Evolutionary conservation across 2,797 vertebrate genomes (phyloP).

Genomic region (Arctocebus calabarensis): DNA sequence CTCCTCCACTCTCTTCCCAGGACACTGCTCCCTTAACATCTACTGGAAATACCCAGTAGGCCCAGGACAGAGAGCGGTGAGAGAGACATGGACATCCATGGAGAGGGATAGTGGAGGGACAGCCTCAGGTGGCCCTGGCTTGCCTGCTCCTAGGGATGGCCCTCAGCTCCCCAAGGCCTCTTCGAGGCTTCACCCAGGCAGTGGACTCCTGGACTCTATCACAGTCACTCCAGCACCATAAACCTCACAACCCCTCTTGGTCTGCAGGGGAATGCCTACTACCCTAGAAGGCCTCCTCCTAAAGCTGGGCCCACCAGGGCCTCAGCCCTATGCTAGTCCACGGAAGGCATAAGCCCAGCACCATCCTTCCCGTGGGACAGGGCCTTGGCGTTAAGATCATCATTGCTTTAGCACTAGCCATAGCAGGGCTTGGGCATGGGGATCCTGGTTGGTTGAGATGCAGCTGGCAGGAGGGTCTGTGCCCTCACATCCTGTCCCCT

Average conservation of each 20-base stretch:
- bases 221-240: accelerated
- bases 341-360: accelerated
- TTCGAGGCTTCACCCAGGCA: background rate
- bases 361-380: background rate
- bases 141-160: background rate
- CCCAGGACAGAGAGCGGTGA: background rate
- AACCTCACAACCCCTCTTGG: too few relatives aligned
- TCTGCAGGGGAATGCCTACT: background rate
- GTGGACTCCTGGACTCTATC: too few relatives aligned
- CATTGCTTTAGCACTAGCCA: background rate
- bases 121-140: background rate
- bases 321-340: accelerated
- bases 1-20: background rate
- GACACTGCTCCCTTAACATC: background rate
- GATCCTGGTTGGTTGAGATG: too few relatives aligned
- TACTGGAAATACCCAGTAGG: background rate
- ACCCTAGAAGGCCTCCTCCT: background rate
- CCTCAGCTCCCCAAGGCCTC: background rate
- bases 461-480: accelerated
- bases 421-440: background rate
- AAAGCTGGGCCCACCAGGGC: background rate
- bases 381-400: accelerated
- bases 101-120: background rate
- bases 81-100: accelerated
- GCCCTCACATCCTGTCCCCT: background rate